Evolutionary conservation across 1,140 invertebrate species (phyloP).

Genomic region (Heliconius congener): DNA sequence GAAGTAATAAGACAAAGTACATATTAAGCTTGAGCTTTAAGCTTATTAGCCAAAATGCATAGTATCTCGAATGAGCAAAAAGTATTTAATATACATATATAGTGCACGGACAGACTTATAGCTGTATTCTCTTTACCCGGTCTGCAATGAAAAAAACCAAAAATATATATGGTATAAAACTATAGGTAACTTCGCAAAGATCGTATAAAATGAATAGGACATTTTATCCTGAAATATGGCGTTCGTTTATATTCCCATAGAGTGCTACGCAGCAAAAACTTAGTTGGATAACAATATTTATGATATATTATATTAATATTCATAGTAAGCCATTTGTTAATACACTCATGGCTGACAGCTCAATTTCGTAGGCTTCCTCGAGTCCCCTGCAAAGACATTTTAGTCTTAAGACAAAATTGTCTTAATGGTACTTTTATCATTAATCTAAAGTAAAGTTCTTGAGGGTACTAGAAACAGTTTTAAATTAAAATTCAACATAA

Average conservation of each 20-base stretch:
- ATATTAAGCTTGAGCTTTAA: too few species aligned
- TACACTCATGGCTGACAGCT: constrained; percentile 69
- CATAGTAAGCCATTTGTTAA: constrained; percentile 73
- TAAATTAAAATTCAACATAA: too few species aligned
- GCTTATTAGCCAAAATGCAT: too few species aligned
- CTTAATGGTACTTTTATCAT: too few species aligned
- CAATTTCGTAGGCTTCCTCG: constrained; percentile 56
- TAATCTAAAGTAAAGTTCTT: too few species aligned
- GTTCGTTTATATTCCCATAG: constrained; percentile 19
- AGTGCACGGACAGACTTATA: too few species aligned
- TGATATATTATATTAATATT: constrained; percentile 67
- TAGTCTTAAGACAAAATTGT: constrained; percentile 14
- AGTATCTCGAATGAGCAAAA: too few species aligned
- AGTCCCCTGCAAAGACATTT: constrained; percentile 7
- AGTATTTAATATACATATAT: too few species aligned
- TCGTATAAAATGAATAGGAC: background rate
- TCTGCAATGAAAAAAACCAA: too few species aligned
- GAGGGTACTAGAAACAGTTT: too few species aligned
- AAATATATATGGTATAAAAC: background rate
- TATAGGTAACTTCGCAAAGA: background rate
- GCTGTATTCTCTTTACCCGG: too few species aligned
- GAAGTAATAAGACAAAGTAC: too few species aligned
- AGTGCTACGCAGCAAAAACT: constrained; percentile 35
- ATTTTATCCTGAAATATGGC: background rate
- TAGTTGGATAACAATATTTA: constrained; percentile 43